phyloP scores from a whole-genome alignment of 92 coral and sea anemone genomes.

The Paramuricea clavata region DNA sequence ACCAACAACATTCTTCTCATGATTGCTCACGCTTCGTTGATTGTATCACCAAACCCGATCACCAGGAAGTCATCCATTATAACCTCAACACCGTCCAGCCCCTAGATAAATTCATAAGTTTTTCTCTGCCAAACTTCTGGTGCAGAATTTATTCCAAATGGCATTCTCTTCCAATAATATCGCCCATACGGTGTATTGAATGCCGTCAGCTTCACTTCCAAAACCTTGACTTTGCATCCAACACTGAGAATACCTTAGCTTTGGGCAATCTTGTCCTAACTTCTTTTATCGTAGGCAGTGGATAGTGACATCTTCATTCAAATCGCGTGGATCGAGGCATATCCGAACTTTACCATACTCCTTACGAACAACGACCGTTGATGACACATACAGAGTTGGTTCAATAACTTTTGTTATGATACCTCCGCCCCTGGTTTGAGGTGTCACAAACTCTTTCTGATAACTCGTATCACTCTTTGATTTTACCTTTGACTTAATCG shows the following conservation, averaged over 20 bases:
- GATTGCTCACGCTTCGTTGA: no score
- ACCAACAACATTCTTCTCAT: no score
- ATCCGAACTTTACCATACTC: constrained; percentile 13
- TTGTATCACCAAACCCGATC: constrained; percentile 9
- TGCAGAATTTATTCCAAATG: not conserved
- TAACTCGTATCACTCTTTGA: not conserved
- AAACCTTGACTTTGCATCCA: constrained; percentile 47
- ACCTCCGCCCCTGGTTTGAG: not conserved
- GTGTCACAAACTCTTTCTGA: not conserved
- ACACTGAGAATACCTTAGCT: no score
- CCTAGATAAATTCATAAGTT: not conserved
- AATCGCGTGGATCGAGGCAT: constrained; percentile 14
- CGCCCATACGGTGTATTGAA: not conserved
- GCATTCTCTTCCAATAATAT: not conserved
- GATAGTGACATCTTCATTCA: constrained; percentile 23
- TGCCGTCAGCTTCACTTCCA: constrained; percentile 37
- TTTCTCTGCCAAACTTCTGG: not conserved
- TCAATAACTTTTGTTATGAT: constrained; percentile 11
- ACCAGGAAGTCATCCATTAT: not conserved
- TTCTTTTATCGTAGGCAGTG: constrained; percentile 22
- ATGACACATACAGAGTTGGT: constrained; percentile 12
- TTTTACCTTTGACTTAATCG: not conserved
- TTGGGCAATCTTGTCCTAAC: constrained; percentile 9
- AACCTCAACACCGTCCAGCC: not conserved
- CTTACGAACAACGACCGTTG: constrained; percentile 20